Evolutionary conservation across 2,797 vertebrate species (phyloP).

Genomic region (Micropoecilia bifurca): DNA sequence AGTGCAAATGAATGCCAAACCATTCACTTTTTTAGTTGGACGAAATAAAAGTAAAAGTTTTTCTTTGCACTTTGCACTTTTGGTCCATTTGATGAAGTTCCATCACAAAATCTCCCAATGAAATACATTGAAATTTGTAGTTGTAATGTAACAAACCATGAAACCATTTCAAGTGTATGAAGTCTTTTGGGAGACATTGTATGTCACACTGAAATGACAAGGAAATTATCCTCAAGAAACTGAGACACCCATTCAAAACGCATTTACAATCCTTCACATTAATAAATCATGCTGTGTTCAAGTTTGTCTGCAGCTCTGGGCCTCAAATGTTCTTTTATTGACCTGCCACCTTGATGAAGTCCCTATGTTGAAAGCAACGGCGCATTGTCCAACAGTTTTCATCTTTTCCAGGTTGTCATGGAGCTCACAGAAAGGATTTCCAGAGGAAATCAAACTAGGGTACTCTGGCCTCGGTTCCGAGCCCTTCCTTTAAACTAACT

Average conservation of each 20-base stretch:
- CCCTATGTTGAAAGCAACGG: conserved; percentile 7
- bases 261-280: background rate
- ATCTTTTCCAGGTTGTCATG: conserved; percentile 18
- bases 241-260: background rate
- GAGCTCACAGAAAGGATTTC: conserved; percentile 11
- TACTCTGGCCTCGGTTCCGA: background rate
- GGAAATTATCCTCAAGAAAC: background rate
- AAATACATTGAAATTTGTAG: background rate
- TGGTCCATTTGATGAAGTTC: background rate
- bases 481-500: background rate
- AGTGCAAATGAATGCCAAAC: background rate
- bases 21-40: background rate
- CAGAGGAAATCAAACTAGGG: conserved; percentile 7
- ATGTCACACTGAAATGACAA: background rate
- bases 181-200: background rate
- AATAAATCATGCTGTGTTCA: background rate
- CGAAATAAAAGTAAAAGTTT: background rate
- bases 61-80: background rate
- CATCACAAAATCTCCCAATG: background rate
- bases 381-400: conserved; percentile 1
- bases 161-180: background rate
- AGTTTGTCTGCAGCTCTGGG: background rate
- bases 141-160: background rate
- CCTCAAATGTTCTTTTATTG: background rate
- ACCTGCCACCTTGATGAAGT: background rate